phyloP scores from a whole-genome alignment of 1,140 invertebrate species.

The Heliconius hewitsoni region DNA sequence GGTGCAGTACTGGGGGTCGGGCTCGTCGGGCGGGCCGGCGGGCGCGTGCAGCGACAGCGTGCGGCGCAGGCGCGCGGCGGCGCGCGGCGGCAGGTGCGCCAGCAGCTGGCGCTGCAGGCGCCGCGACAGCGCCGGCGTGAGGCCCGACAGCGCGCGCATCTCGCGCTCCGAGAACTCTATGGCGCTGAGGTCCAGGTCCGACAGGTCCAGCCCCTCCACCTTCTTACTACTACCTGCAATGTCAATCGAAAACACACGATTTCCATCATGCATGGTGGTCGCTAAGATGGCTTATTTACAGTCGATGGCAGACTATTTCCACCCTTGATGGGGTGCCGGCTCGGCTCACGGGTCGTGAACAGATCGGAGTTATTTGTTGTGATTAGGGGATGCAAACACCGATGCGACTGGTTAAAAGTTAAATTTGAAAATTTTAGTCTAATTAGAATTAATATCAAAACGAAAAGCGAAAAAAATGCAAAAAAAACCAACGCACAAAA shows the following conservation, averaged over 20 bases:
- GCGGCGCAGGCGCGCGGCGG: constrained; percentile 82
- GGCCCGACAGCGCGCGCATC: constrained; percentile 83
- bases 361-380: constrained; percentile 24
- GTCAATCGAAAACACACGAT: constrained; percentile 79
- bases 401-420: constrained; percentile 69
- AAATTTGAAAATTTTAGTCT: constrained; percentile 53
- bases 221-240: constrained; percentile 78
- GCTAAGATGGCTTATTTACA: constrained; percentile 73
- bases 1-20: constrained; percentile 54
- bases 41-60: constrained; percentile 82
- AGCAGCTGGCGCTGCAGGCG: constrained; percentile 84
- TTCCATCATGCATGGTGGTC: constrained; percentile 81
- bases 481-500: constrained; percentile 68
- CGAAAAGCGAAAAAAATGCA: constrained; percentile 66
- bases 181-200: constrained; percentile 84
- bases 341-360: constrained; percentile 3
- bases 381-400: constrained; percentile 44
- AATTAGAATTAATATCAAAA: constrained; percentile 64
- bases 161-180: constrained; percentile 85
- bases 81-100: constrained; percentile 83
- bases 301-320: constrained; percentile 30
- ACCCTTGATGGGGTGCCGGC: constrained; percentile 30
- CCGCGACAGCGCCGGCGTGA: constrained; percentile 84
- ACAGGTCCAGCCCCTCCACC: constrained; percentile 79
- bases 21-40: constrained; percentile 26